These are phyloP conservation scores for Sebastolobus alascanus DNA, from an alignment of 2,797 vertebrate species.

Conservation along the genomic window DNA sequence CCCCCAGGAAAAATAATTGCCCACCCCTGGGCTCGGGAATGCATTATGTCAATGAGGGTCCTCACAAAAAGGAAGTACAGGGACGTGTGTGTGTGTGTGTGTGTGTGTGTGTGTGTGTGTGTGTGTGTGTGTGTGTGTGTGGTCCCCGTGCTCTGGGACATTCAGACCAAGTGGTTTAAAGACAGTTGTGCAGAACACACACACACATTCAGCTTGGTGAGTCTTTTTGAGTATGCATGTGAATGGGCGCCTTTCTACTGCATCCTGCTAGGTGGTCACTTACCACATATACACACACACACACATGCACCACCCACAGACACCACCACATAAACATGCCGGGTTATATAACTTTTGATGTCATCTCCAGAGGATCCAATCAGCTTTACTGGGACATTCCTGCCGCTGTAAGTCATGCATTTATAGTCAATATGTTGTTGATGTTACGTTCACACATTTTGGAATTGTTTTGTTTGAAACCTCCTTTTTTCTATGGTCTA, in stretches of 20 bases:
- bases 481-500: background rate
- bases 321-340: constrained; percentile 28
- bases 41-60: background rate
- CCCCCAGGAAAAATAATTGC: too few species aligned
- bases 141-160: constrained; percentile 33
- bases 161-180: constrained; percentile 37
- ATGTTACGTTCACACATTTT: constrained; percentile 3
- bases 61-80: background rate
- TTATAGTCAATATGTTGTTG: constrained; percentile 5
- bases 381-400: constrained; percentile 34
- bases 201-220: constrained; percentile 13
- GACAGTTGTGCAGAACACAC: constrained; percentile 28
- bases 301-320: constrained; percentile 26
- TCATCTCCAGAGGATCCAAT: constrained; percentile 35
- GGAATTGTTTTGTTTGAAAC: background rate
- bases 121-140: constrained; percentile 36
- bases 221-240: constrained; percentile 32
- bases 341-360: constrained; percentile 62
- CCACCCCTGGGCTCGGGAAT: background rate
- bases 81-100: background rate
- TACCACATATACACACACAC: constrained; percentile 33
- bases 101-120: background rate
- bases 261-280: constrained; percentile 61
- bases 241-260: constrained; percentile 70
- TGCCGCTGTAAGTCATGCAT: constrained; percentile 2